Evolutionary conservation across 2,888 invertebrate genomes (phyloP), one percentile per base, ranked within the genome.

Genomic region (Drosophila kanekoi): DNA sequence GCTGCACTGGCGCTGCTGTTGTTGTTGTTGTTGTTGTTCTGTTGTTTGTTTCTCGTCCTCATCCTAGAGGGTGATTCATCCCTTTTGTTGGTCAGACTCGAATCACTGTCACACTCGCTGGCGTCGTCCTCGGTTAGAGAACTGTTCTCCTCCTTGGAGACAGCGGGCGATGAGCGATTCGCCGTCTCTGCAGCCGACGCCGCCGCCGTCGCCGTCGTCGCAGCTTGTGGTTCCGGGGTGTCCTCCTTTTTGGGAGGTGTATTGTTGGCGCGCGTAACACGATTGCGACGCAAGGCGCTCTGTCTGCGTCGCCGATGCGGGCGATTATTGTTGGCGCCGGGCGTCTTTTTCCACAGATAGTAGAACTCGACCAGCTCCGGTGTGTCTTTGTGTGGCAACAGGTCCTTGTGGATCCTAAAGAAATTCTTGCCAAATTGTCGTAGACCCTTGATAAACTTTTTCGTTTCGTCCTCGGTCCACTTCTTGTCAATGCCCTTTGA

Each of bases 321-420:
- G 82, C 99, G 95, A 93, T 98, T 98, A 92, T 97, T 98, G 92
- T 98, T 97, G 72, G 99, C 99, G 89, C 98, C 98, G 18, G 99
- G 98, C 40, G 99, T 98, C 94, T 99, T 99, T 94, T 99, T 99
- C 99, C 99, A 99, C 91, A 98, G 94, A 93, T 99, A 99, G 93
- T 99, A 99, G 93, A 98, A 99, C 93, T 99, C 98, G 58, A 99
- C 98, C 90, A 99, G 93, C 92, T 99, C 99, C 60, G 98, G 96
- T 89, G 99, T 98, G 91, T 99, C 98, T 94, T 98, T 98, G 92
- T 98, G 98, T 60, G 99, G 98, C 83, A 99, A 94, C 82, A 99
- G 94, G 93, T 99, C 99, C 93, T 98, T 98, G 87, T 96, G 95
- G 90, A 99, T 99, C 90, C 98, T 96, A 93, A 98, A 98, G 94